Percentiles rank a stretch among this genome's conserved stretches.
These are phyloP conservation scores for Tinea semifulvella DNA, from an alignment of 2,888 invertebrate genomes.

Conservation along the genomic window DNA sequence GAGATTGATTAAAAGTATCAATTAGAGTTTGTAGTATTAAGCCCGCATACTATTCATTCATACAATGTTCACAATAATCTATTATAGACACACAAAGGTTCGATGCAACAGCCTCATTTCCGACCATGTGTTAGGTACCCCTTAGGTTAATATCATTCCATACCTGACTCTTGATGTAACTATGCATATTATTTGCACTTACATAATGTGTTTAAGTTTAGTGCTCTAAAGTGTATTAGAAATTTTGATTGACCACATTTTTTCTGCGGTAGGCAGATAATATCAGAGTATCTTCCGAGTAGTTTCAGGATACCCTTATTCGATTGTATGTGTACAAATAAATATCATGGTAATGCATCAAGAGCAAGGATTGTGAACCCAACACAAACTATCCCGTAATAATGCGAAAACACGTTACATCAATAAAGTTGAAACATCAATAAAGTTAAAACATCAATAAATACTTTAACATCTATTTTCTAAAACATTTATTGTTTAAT, in stretches of 20 bases:
- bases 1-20: too few species aligned
- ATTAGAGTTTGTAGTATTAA: too few species aligned
- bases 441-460: neutral
- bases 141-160: neutral
- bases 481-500: conserved; percentile 8
- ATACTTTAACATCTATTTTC: neutral
- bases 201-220: too few species aligned
- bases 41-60: conserved; percentile 7
- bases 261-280: too few species aligned
- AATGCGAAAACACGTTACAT: conserved; percentile 1
- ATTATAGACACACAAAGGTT: conserved; percentile 18
- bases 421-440: conserved; percentile 4
- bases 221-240: too few species aligned
- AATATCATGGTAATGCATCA: too few species aligned
- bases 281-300: too few species aligned
- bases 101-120: conserved; percentile 44
- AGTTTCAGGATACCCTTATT: too few species aligned
- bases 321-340: too few species aligned
- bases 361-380: neutral
- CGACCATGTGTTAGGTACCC: conserved; percentile 9
- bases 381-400: conserved; percentile 3
- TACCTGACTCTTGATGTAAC: conserved; percentile 3
- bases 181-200: too few species aligned
- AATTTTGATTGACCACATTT: too few species aligned
- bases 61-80: conserved; percentile 3